phyloP scores from a whole-genome alignment of 2,888 invertebrate genomes.

The Cosmopolites sordidus region DNA sequence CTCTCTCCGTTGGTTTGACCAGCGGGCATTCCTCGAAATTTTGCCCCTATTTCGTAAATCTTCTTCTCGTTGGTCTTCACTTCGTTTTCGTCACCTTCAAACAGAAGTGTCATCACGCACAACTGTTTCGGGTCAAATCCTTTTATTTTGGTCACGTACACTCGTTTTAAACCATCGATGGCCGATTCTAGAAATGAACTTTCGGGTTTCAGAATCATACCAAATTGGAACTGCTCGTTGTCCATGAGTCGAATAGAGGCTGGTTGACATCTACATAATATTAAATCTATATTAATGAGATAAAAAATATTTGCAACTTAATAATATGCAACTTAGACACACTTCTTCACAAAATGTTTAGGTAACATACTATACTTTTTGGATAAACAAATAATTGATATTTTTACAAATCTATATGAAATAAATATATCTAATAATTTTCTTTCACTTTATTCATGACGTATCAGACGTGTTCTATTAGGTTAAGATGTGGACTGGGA shows the following conservation, averaged over 20 bases:
- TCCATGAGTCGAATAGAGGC: slow-evolving; percentile 96
- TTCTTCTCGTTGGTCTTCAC: slow-evolving; percentile 71
- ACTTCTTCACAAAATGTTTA: too few species aligned
- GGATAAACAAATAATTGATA: too few species aligned
- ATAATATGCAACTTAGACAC: too few species aligned
- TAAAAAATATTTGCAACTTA: too few species aligned
- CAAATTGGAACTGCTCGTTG: slow-evolving; percentile 96
- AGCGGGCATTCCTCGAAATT: slow-evolving; percentile 79
- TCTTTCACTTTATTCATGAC: too few species aligned
- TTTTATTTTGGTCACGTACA: slow-evolving; percentile 83
- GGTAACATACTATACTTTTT: too few species aligned
- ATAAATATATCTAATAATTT: too few species aligned
- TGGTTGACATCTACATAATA: slow-evolving; percentile 66
- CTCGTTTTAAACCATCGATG: slow-evolving; percentile 76
- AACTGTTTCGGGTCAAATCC: slow-evolving; percentile 76
- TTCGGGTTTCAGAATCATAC: slow-evolving; percentile 68
- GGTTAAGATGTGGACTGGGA: too few species aligned
- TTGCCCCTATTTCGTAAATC: slow-evolving; percentile 74
- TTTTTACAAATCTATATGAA: too few species aligned
- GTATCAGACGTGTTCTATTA: too few species aligned
- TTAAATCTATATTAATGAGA: too few species aligned
- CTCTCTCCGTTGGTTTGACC: slow-evolving; percentile 92
- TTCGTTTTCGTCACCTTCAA: slow-evolving; percentile 76
- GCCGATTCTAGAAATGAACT: slow-evolving; percentile 61
- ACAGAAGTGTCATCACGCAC: slow-evolving; percentile 88